Base-by-base conservation (phyloP, 2,113 vertebrate genomes). In the Beaufortia kweichowensis region DNA sequence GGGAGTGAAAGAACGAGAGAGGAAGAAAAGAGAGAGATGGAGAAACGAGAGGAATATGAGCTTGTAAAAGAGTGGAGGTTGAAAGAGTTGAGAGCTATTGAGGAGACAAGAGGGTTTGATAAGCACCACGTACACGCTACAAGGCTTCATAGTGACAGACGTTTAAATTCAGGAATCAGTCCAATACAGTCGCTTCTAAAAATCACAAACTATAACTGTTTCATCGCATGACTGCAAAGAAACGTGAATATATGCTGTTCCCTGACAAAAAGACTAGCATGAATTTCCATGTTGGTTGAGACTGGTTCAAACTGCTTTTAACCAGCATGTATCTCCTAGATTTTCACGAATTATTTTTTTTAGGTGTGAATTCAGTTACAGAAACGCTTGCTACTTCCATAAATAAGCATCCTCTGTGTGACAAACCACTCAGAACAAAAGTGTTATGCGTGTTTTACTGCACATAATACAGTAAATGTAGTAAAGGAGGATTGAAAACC, bases 1-100 rank as follows among this genome's bases (percentile, higher is more conserved):
- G 86, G 81, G 65, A 74, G 28, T 64, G 81, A 60, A 66, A 85
- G 73, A 86, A 79, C 62, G 71, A 67, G 60, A 84, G 56, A 63
- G 19, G 48, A 41, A 50, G 53, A 31, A 23, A 46, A 7, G 77
- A 28, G 28, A 35, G 46, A 43, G 26, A 29, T 21, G n/a, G 46
- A 19, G 68, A 39, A 15, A 73, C n/a, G 21, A 79, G 24, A 21
- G 33, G 74, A 39, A 59, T 53, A 39, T 57, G 53, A 79, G 64
- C 46, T 62, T 24, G 28, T 19, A 53, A 68, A 81, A 17, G 69
- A 74, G 46, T 71, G 35, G 39, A 41, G 46, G 50, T 14, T 35
- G 50, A 56, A 10, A 7, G 50, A 43, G 24, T 55, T 8, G 33
- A 43, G 77, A 69, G 61, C 19, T 70, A 50, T 70, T 70, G 48